Base-by-base conservation (phyloP, 2,888 invertebrate species). In the Ophonus ardosiacus region DNA sequence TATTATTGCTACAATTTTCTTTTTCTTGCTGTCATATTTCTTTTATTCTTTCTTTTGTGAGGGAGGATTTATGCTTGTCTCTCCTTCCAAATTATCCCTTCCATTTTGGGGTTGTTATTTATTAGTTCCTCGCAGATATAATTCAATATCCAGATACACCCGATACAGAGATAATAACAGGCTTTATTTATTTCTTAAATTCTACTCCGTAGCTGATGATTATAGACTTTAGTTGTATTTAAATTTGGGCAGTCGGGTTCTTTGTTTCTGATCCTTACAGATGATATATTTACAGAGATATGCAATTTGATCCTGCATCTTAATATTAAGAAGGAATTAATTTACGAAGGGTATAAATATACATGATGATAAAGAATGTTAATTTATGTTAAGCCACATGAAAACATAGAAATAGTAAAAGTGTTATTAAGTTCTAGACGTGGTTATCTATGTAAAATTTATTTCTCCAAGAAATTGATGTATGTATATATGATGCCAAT, bases 121-220 rank as follows among this genome's bases (percentile, higher is more conserved):
- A 84, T 84, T 71, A 78, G 51, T 56, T 78, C 65, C 65, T 65
- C 78, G 78, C 84, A 78, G 84, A 84, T 84, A 84, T 84, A 84
- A 84, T 84, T 84, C 84, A 84, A 84, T 84, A 78, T 84, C 78
- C 78, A 84, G 84, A 84, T 84, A 78, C 84, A 84, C 18, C 78
- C 78, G 84, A 84, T 84, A 84, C 63, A 57, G 63, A 63, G 68
- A 68, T 84, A 84, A 84, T 84, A 84, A 84, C 78, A 84, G 84
- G 84, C 78, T 84, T 84, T 84, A 84, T 84, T 78, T 84, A 84
- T 84, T 84, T 84, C 84, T 78, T 84, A 84, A 84, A 84, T 84
- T 84, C 65, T 56, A 17, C 84, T 65, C 40, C 65, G 56, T 59
- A n/a, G 43, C 57, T 24, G 56, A 13, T 78, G 78, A 78, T 78